phyloP scores from a whole-genome alignment of 2,888 invertebrate species.

The Merodon equestris region DNA sequence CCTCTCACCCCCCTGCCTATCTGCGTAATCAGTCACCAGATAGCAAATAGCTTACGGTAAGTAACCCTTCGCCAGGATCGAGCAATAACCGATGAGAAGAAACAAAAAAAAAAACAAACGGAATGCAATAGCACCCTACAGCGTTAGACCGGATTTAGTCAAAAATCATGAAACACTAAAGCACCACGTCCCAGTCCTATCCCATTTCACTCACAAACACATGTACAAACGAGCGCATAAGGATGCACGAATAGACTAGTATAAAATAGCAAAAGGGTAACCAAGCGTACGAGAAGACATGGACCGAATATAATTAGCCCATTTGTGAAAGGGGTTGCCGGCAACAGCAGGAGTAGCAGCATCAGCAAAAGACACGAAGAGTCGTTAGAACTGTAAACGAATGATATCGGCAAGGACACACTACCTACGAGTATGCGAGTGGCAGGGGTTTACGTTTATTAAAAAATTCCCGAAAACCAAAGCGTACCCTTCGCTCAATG shows the following conservation, averaged over 20 bases:
- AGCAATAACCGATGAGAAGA: too few species aligned
- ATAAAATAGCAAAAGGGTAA: conserved; percentile 60
- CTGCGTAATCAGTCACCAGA: conserved; percentile 57
- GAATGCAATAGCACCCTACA: conserved; percentile 39
- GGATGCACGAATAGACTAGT: conserved; percentile 9
- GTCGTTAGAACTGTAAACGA: conserved; percentile 10
- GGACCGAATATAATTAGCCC: conserved; percentile 67
- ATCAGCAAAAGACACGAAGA: conserved; percentile 5
- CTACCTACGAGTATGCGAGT: background rate
- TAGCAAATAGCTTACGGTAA: conserved; percentile 43
- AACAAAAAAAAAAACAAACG: conserved; percentile 34
- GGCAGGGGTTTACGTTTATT: conserved; percentile 45
- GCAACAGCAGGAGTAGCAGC: too few species aligned
- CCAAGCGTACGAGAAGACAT: conserved; percentile 60
- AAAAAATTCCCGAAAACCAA: conserved; percentile 44
- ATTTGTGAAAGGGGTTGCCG: conserved; percentile 33
- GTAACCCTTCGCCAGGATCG: conserved; percentile 36
- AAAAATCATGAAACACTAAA: conserved; percentile 61
- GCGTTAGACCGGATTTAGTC: conserved; percentile 62
- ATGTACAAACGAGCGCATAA: background rate
- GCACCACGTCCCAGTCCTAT: conserved; percentile 22
- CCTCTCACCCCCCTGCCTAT: conserved; percentile 14
- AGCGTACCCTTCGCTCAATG: conserved; percentile 4
- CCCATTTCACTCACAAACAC: conserved; percentile 1
- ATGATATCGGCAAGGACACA: conserved; percentile 20